phyloP scores from a whole-genome alignment of 2,888 invertebrate species.

The Troides oblongomaculatus region DNA sequence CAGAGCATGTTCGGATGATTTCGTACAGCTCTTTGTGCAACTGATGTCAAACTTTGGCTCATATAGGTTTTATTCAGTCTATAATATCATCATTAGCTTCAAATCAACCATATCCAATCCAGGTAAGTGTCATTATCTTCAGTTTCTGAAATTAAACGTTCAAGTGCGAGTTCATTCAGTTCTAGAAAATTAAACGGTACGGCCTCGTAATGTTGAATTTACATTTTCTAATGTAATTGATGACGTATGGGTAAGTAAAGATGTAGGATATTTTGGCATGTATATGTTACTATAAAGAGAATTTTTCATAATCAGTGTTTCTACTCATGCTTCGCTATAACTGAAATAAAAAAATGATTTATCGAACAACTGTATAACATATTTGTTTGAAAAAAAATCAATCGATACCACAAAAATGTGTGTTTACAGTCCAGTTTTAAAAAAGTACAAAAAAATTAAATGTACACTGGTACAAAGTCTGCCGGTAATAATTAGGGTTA shows the following conservation, averaged over 20 bases:
- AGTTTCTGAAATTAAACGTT: slow-evolving; percentile 28
- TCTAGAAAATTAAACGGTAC: slow-evolving; percentile 15
- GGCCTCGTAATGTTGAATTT: slow-evolving; percentile 5
- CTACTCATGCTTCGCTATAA: too few relatives aligned
- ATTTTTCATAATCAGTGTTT: too few relatives aligned
- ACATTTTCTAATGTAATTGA: slow-evolving; percentile 15
- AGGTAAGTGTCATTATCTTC: slow-evolving; percentile 24
- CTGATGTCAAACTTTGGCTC: slow-evolving; percentile 25
- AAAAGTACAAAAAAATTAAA: too few relatives aligned
- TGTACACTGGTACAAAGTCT: too few relatives aligned
- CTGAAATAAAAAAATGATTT: too few relatives aligned
- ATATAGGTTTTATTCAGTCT: slow-evolving; percentile 23
- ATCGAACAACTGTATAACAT: too few relatives aligned
- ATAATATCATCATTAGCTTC: slow-evolving; percentile 18
- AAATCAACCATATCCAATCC: slow-evolving; percentile 22
- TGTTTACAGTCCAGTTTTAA: too few relatives aligned
- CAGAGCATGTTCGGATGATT: slow-evolving; percentile 33
- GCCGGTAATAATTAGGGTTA: too few relatives aligned
- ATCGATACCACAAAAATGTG: too few relatives aligned
- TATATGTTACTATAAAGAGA: neutral
- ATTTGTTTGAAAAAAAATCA: too few relatives aligned
- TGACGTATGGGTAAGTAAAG: slow-evolving; percentile 1
- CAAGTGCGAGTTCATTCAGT: slow-evolving; percentile 21
- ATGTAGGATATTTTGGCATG: neutral
- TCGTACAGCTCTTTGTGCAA: slow-evolving; percentile 11